Conservation (phyloP, 2,113 vertebrate species). For the Alouatta palliata region DNA sequence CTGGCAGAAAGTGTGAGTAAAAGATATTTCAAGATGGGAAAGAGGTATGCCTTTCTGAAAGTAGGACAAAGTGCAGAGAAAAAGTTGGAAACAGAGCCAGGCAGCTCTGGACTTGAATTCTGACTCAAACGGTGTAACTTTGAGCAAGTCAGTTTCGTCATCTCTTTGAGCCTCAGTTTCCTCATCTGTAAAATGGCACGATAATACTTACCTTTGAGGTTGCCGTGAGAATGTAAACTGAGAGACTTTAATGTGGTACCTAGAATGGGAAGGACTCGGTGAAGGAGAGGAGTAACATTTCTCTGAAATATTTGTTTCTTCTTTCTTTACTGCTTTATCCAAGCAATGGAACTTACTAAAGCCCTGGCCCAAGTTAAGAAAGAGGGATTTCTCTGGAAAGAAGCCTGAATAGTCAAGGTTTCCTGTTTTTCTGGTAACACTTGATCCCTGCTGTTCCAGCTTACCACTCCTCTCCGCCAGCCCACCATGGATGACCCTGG, state of each 20-base stretch:
- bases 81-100: neutral
- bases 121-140: neutral
- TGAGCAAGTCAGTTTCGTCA: neutral
- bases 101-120: neutral
- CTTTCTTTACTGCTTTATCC: neutral
- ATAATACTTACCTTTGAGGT: neutral
- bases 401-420: neutral
- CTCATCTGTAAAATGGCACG: neutral
- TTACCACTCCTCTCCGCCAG: conserved; percentile 95
- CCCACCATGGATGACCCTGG: conserved; percentile 95
- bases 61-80: no score
- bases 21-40: neutral
- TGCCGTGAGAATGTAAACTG: neutral
- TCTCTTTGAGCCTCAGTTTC: neutral
- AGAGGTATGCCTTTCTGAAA: neutral
- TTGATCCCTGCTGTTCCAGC: conserved; percentile 32
- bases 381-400: neutral
- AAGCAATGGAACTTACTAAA: neutral
- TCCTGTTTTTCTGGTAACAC: rapidly evolving
- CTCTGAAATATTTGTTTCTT: neutral
- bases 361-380: conserved; percentile 80
- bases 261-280: neutral
- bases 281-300: neutral
- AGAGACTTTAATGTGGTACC: neutral
- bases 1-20: neutral